Conservation (phyloP, 2,888 invertebrate genomes). For the Sipha maydis region DNA sequence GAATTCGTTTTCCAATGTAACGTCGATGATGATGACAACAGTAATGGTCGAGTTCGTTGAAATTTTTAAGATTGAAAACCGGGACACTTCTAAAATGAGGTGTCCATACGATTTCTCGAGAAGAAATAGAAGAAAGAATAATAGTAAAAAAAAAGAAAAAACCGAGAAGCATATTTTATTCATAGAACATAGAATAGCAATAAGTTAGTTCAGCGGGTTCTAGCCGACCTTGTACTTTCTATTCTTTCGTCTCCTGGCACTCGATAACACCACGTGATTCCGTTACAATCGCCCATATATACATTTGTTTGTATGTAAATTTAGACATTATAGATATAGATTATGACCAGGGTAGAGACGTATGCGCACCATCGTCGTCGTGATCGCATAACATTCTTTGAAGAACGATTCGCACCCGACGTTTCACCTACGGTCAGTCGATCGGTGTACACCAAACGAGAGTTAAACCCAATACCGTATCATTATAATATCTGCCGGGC, state of each 20-base stretch:
- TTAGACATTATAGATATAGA: too few species aligned
- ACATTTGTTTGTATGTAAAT: not conserved
- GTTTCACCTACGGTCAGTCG: not conserved
- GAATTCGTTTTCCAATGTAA: not conserved
- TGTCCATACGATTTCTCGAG: not conserved
- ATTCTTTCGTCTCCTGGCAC: not conserved
- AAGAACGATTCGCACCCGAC: constrained; percentile 36
- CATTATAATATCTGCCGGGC: not conserved
- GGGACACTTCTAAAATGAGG: not conserved
- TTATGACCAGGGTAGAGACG: not conserved
- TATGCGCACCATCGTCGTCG: not conserved
- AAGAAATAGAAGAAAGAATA: not conserved
- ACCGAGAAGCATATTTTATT: not conserved
- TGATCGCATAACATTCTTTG: constrained; percentile 28
- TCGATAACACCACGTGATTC: constrained; percentile 45
- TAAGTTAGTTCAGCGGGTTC: not conserved
- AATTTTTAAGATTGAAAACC: not conserved
- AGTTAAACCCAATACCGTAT: not conserved
- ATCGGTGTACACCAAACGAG: constrained; percentile 20
- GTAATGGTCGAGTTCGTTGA: not conserved
- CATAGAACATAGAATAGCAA: not conserved
- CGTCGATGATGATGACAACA: not conserved
- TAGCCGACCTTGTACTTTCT: constrained; percentile 58
- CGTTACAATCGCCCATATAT: constrained; percentile 9
- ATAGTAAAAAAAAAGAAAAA: not conserved